These are phyloP conservation scores for Drosophila austrosaltans DNA, from an alignment of 2,888 invertebrate genomes.

Conservation along the genomic window DNA sequence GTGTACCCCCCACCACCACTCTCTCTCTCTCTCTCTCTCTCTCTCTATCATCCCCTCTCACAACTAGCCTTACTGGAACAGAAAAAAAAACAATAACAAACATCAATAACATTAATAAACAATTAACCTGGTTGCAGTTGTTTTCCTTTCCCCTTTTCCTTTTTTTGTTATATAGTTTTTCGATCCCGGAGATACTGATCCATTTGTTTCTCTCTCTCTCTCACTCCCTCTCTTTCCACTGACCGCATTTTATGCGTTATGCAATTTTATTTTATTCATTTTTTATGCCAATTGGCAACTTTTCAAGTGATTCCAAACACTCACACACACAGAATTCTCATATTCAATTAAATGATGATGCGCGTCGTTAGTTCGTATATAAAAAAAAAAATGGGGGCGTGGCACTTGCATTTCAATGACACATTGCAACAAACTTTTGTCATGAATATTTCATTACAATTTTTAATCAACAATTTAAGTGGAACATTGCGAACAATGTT, in stretches of 20 bases:
- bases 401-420: constrained; percentile 48
- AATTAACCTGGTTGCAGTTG: constrained; percentile 49
- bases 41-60: background rate
- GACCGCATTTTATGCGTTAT: constrained; percentile 65
- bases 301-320: constrained; percentile 40
- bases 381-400: background rate
- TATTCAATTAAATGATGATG: constrained; percentile 65
- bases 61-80: background rate
- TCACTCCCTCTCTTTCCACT: constrained; percentile 17
- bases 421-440: constrained; percentile 42
- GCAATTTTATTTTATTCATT: constrained; percentile 63
- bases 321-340: constrained; percentile 37
- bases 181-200: background rate
- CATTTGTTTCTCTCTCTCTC: background rate
- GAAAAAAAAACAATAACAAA: constrained; percentile 36
- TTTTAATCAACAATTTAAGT: constrained; percentile 57
- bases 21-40: background rate
- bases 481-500: constrained; percentile 27
- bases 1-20: constrained; percentile 12
- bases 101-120: constrained; percentile 63
- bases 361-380: constrained; percentile 22
- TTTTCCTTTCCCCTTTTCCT: constrained; percentile 9
- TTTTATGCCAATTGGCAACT: constrained; percentile 44
- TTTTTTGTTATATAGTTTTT: constrained; percentile 9
- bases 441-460: constrained; percentile 59